Base-by-base conservation (phyloP, 2,797 vertebrate genomes). In the Nyctalus aviator region DNA sequence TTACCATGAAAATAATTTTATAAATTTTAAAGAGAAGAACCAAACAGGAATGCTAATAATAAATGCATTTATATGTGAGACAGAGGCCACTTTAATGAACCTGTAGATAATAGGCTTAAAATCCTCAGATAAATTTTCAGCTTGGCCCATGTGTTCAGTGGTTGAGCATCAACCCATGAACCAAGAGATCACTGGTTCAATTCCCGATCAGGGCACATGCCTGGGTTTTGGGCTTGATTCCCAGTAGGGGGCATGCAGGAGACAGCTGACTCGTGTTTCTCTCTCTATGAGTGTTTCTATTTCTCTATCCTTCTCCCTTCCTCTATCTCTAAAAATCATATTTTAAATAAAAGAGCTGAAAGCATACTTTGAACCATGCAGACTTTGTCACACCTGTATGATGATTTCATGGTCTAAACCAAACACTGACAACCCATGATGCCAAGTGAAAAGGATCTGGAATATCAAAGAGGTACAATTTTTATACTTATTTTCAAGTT, bases 351-450 rank as follows among this genome's bases (percentile, higher is more conserved):
- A 84, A 77, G 4, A 82, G 17, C 17, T 76, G 73, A 73, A 78
- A 68, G 77, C 41, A 57, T 32, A 53, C 27, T 77, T 20, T 48
- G 27, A 50, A 50, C 41, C 5, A 64, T 4, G 17, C 17, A 27
- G 14, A 44, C 88, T 73, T 44, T 57, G 23, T 59, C 32, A 69
- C 14, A 35, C 4, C 17, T 82, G 20, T 82, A 85, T 6, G 20
- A 81, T 11, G 37, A 88, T 11, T 10, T 94, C 35, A 77, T 72
- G 71, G 89, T 72, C 37, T 55, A 94, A 93, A 62, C 53, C 48
- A 71, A 94, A 86, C 84, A 55, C 46, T 71, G 27, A 23, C 55
- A n/a, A 5, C 32, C 1, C 46, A 6, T 79, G 41, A 62, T 21
- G 30, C n/a, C 59, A 85, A 76, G 48, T 59, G 53, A 89, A 83